Evolutionary conservation across 2,113 vertebrate genomes (phyloP).

Genomic region (Steatornis caripensis): DNA sequence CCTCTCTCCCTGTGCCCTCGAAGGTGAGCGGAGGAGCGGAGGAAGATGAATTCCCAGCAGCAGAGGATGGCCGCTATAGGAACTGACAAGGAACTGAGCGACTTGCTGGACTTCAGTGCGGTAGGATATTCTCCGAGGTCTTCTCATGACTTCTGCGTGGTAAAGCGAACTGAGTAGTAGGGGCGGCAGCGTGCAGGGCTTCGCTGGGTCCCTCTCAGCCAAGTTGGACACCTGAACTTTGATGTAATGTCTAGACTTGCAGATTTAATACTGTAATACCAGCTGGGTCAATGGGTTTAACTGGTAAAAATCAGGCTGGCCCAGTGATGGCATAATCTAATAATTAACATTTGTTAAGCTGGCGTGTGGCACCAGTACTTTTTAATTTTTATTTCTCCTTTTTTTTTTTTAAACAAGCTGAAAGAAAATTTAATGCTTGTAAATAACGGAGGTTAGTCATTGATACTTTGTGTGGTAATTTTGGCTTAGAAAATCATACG

Average conservation of each 20-base stretch:
- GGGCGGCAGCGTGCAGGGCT: constrained; percentile 16
- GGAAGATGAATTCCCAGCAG: constrained; percentile 95
- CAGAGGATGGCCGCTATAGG: constrained; percentile 98
- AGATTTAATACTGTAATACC: constrained; percentile 67
- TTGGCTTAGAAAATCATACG: not conserved
- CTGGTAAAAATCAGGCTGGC: constrained; percentile 59
- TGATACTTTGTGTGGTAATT: not conserved
- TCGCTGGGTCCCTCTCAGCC: constrained; percentile 19
- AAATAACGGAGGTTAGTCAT: not conserved
- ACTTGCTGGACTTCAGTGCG: constrained; percentile 99
- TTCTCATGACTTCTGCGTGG: constrained; percentile 1
- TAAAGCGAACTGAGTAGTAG: not conserved
- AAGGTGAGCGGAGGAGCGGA: constrained; percentile 78
- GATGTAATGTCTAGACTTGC: constrained; percentile 75
- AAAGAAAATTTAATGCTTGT: rapidly evolving
- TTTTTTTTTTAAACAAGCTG: not conserved
- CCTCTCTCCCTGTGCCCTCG: constrained; percentile 68
- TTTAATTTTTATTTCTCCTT: no score
- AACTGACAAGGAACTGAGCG: constrained; percentile 98
- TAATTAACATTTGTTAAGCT: constrained; percentile 42
- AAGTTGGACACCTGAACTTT: constrained; percentile 75
- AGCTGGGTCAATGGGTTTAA: constrained; percentile 70
- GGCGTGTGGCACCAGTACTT: not conserved
- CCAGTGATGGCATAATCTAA: constrained; percentile 44
- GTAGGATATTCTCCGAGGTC: constrained; percentile 73